These are phyloP conservation scores for Verasper variegatus DNA, from an alignment of 2,113 vertebrate genomes.

Conservation along the genomic window DNA sequence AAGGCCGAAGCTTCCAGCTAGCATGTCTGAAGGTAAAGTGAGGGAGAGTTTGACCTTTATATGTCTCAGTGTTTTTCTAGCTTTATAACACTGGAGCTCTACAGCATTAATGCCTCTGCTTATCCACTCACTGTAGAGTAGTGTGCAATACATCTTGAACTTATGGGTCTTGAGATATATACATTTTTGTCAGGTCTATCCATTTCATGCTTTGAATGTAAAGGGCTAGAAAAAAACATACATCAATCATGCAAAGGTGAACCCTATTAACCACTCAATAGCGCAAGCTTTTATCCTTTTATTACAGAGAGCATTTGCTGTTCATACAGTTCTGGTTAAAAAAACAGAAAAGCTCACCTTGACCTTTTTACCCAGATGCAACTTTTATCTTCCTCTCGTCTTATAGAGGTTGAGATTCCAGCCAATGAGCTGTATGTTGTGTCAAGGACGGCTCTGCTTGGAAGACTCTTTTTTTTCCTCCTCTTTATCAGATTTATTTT, in stretches of 20 bases:
- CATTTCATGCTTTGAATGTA: background rate
- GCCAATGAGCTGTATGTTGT: background rate
- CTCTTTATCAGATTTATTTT: conserved; percentile 47
- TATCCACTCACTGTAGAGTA: background rate
- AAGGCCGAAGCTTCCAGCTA: background rate
- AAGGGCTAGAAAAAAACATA: background rate
- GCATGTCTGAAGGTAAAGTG: conserved; percentile 6
- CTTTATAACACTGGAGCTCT: background rate
- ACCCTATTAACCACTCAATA: background rate
- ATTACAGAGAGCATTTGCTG: background rate
- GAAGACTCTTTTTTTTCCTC: background rate
- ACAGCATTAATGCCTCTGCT: background rate
- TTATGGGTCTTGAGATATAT: background rate
- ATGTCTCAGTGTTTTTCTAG: background rate
- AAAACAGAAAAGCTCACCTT: conserved; percentile 29
- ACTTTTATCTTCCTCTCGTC: conserved; percentile 34
- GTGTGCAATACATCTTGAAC: background rate
- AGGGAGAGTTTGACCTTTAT: conserved; percentile 1
- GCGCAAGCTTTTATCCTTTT: conserved; percentile 1
- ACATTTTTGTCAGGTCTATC: background rate
- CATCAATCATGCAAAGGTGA: background rate
- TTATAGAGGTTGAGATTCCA: conserved; percentile 5
- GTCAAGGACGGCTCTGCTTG: conserved; percentile 37
- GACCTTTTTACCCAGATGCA: conserved; percentile 30
- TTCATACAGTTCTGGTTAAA: conserved; percentile 24